Evolutionary conservation across 2,888 invertebrate genomes (phyloP).

Genomic region (Aphidoletes aphidimyza): DNA sequence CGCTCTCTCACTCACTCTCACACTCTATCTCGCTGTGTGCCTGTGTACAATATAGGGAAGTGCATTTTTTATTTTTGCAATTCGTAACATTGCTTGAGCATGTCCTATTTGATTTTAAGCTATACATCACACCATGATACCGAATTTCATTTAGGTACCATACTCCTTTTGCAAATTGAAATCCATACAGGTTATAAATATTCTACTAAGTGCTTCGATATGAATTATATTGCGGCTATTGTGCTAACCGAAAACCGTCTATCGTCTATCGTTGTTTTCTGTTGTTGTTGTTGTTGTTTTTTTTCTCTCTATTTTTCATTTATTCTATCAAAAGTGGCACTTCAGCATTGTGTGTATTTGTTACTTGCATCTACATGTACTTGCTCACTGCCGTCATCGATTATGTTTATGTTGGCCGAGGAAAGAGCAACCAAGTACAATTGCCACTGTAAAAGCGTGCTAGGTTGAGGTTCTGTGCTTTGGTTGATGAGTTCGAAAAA

Average conservation of each 20-base stretch:
- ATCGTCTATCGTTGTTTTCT: background rate
- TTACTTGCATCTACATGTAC: constrained; percentile 14
- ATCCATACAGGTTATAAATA: constrained; percentile 27
- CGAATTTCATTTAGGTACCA: background rate
- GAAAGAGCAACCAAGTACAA: background rate
- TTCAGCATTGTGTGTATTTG: background rate
- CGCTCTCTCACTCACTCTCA: background rate
- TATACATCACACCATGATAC: background rate
- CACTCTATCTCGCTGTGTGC: background rate
- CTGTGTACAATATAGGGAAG: no score
- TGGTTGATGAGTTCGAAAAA: background rate
- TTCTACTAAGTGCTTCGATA: constrained; percentile 13
- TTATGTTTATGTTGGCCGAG: background rate
- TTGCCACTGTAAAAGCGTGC: background rate
- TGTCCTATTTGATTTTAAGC: background rate
- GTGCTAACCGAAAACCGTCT: background rate
- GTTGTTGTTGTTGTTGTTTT: background rate
- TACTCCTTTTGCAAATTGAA: background rate
- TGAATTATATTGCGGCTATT: constrained; percentile 31
- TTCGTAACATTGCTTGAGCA: background rate
- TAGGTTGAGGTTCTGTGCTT: background rate
- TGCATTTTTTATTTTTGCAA: background rate
- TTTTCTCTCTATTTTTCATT: background rate
- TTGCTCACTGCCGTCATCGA: constrained; percentile 19
- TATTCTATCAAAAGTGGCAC: background rate